phyloP scores from a whole-genome alignment of 2,888 invertebrate species.

The Pterostichus madidus region DNA sequence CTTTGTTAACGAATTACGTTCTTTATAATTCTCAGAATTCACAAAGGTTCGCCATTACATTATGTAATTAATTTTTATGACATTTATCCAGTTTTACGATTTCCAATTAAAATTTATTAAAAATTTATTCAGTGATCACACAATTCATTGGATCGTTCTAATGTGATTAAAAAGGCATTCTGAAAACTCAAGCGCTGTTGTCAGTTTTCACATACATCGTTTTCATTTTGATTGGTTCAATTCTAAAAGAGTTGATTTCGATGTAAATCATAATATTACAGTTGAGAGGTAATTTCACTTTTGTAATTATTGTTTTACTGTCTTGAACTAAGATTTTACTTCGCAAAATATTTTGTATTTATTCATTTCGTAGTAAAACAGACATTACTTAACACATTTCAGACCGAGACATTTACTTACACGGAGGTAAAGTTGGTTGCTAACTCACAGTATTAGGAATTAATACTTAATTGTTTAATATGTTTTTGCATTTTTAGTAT shows the following conservation, averaged over 20 bases:
- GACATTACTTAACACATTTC: too few relatives aligned
- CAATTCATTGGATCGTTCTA: slow-evolving; percentile 42
- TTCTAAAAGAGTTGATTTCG: slow-evolving; percentile 5
- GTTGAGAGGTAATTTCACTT: not conserved
- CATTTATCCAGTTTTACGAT: slow-evolving; percentile 23
- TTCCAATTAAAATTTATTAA: slow-evolving; percentile 46
- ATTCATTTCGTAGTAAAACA: too few relatives aligned
- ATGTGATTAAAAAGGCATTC: slow-evolving; percentile 21
- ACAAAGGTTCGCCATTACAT: slow-evolving; percentile 36
- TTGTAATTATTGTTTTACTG: too few relatives aligned
- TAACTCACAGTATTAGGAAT: too few relatives aligned
- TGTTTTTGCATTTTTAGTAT: too few relatives aligned
- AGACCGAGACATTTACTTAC: too few relatives aligned
- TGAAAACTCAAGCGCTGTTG: slow-evolving; percentile 34
- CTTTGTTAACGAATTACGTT: slow-evolving; percentile 26
- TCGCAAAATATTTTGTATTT: too few relatives aligned
- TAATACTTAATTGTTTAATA: too few relatives aligned
- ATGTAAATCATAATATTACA: not conserved
- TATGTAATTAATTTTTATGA: slow-evolving; percentile 43
- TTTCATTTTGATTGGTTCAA: slow-evolving; percentile 31
- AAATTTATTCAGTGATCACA: slow-evolving; percentile 42
- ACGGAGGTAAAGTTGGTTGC: too few relatives aligned
- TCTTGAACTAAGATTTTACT: too few relatives aligned
- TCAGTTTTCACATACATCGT: slow-evolving; percentile 4
- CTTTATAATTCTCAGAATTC: slow-evolving; percentile 21